Evolutionary conservation across 2,888 invertebrate genomes (phyloP).

Genomic region (Poecilus cupreus): DNA sequence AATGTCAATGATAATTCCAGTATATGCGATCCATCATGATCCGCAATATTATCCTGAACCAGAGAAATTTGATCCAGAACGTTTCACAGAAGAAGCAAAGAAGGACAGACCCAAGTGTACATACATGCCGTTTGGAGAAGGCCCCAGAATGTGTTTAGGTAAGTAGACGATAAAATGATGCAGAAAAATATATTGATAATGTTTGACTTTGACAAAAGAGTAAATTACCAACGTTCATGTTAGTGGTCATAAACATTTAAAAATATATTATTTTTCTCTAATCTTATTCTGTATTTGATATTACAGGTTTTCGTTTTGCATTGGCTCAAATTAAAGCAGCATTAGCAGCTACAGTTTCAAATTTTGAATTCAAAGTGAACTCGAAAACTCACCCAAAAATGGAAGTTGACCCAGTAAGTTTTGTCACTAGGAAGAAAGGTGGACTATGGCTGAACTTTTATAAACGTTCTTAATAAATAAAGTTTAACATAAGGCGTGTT

Average conservation of each 20-base stretch:
- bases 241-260: too few relatives aligned
- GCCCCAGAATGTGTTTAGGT: slow-evolving; percentile 68
- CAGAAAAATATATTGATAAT: too few relatives aligned
- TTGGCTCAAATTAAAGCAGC: slow-evolving; percentile 64
- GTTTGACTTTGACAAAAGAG: too few relatives aligned
- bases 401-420: slow-evolving; percentile 63
- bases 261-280: too few relatives aligned
- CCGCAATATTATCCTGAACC: slow-evolving; percentile 70
- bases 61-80: slow-evolving; percentile 70
- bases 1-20: slow-evolving; percentile 67
- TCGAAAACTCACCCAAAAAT: slow-evolving; percentile 65
- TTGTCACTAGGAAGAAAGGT: slow-evolving; percentile 63
- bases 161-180: slow-evolving; percentile 53
- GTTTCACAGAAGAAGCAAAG: slow-evolving; percentile 68
- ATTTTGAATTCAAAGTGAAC: slow-evolving; percentile 63
- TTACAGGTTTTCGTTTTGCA: slow-evolving; percentile 65
- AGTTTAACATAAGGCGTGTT: too few relatives aligned
- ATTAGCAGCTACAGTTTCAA: slow-evolving; percentile 61
- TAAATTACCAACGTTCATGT: too few relatives aligned
- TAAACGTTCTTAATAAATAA: slow-evolving; percentile 3
- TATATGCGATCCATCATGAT: slow-evolving; percentile 69
- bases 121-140: slow-evolving; percentile 68
- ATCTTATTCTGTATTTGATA: too few relatives aligned
- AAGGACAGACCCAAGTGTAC: slow-evolving; percentile 64
- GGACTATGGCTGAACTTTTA: slow-evolving; percentile 65